Conservation (phyloP, 2,113 vertebrate genomes). For the Gavia stellata region DNA sequence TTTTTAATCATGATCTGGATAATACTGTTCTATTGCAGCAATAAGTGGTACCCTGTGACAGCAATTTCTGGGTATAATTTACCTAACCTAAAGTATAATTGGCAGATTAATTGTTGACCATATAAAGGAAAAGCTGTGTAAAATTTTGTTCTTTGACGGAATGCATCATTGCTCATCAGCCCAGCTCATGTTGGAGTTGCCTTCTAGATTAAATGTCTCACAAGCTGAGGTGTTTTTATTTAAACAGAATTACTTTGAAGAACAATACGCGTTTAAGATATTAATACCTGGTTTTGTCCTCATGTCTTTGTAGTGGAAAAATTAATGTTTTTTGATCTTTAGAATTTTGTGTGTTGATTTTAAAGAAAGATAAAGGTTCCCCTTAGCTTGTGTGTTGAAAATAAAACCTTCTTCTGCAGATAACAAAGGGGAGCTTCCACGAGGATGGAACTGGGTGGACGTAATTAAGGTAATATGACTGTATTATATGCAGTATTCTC, state of each 20-base stretch:
- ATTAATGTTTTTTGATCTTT: not conserved
- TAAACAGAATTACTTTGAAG: not conserved
- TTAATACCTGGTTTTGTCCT: not conserved
- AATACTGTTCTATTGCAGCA: not conserved
- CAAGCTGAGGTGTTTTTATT: not conserved
- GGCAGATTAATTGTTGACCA: not conserved
- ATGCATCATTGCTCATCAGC: not conserved
- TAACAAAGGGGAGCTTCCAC: constrained; percentile 91
- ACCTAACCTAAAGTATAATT: not conserved
- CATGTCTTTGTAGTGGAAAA: not conserved
- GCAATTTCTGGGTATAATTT: not conserved
- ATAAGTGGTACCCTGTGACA: not conserved
- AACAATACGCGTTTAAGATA: not conserved
- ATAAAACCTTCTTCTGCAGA: constrained; percentile 71
- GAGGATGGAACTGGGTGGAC: constrained; percentile 98
- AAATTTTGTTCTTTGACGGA: not conserved
- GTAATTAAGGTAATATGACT: constrained; percentile 87
- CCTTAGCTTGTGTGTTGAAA: not conserved
- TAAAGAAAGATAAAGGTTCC: not conserved
- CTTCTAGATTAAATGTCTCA: not conserved
- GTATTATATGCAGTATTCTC: not conserved
- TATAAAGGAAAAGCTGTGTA: not conserved
- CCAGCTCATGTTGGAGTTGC: not conserved
- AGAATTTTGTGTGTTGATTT: not conserved
- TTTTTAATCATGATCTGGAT: not conserved